Evolutionary conservation across 2,113 vertebrate genomes (phyloP), one percentile per base, ranked within the genome.

Genomic region (Cyrtonyx montezumae): DNA sequence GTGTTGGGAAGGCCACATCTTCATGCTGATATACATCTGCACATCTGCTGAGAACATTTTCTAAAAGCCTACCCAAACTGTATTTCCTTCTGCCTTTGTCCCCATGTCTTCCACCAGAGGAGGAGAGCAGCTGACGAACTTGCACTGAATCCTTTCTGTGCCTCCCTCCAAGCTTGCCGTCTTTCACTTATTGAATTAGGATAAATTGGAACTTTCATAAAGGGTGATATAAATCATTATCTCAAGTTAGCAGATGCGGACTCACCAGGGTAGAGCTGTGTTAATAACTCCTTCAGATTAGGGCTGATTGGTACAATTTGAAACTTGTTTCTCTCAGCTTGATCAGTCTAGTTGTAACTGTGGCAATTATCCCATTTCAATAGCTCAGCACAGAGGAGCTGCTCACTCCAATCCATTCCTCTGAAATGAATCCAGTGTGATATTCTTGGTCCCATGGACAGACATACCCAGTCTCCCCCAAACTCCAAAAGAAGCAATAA

Each of bases 301-400:
- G 96, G 97, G 96, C 97, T 98, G 98, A 98, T 98, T 98, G 97
- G 96, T 98, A 98, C 97, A 97, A 98, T 98, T 98, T 97, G 97
- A 98, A 98, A 98, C 97, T 97, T 98, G 98, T 98, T 98, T 98
- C 98, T 98, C 98, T 97, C 98, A 98, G 98, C 98, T 98, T 98
- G 98, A 98, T 98, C 98, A 97, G 97, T 91, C 95, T 97, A 90
- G 93, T 98, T 95, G 97, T 97, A 97, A 97, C 97, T 95, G 97
- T 95, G 30, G 97, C 97, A 98, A 98, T 98, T 98, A 98, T 97
- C 97, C 97, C 97, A 97, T 98, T 98, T 97, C 97, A 98, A 94
- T 97, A 96, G 97, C 96, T 97, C 93, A 93, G 97, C 96, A 75
- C 90, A 97, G 95, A 97, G 94, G 88, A 96, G 40, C 79, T 95